Evolutionary conservation across 1,140 invertebrate species (phyloP), one percentile per base, ranked within the genome.

Genomic region (Ostrea denselamellosa): DNA sequence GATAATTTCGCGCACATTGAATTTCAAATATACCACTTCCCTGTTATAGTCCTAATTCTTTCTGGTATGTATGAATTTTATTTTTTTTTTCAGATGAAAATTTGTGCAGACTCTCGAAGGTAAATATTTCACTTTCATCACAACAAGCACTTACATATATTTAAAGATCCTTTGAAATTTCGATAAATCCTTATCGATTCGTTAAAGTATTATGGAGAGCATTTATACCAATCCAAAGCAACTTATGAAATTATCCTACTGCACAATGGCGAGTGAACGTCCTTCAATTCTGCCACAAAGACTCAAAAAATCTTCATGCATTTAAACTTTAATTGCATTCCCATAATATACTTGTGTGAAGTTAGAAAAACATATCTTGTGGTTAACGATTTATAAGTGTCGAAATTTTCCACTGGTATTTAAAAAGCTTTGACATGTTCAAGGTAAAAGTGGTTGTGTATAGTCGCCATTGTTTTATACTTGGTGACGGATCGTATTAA

Each of bases 271-370:
- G 68, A 34, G 10, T 5, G 28, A 77, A 77, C 28, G 68, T 77
- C 28, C 68, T 77, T 77, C 68, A 10, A 71, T 28, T 77, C 68
- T 77, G 68, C 4, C 68, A 77, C 68, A 77, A 77, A 77, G 68
- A 77, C 68, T 77, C 68, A 77, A 77, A 34, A 77, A 77, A 9
- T 77, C 25, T 77, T 77, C 25, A 77, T 77, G 68, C 68, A 28
- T 77, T 77, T 77, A 77, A 77, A 77, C 68, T 77, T 77, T 77
- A 77, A 77, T 77, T 77, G 28, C 22, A 77, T 28, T 77, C 14
- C 68, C 68, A 77, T 77, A 62, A 62, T 77, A 77, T 77, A 12
- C 68, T 9, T 62, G n/a, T 14, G 34, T 62, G 68, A 34, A 77
- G 68, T 77, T 77, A 77, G 68, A 25, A 12, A 77, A 77, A 77